These are phyloP conservation scores for Geotria australis DNA, from an alignment of 2,797 vertebrate genomes.

Conservation along the genomic window DNA sequence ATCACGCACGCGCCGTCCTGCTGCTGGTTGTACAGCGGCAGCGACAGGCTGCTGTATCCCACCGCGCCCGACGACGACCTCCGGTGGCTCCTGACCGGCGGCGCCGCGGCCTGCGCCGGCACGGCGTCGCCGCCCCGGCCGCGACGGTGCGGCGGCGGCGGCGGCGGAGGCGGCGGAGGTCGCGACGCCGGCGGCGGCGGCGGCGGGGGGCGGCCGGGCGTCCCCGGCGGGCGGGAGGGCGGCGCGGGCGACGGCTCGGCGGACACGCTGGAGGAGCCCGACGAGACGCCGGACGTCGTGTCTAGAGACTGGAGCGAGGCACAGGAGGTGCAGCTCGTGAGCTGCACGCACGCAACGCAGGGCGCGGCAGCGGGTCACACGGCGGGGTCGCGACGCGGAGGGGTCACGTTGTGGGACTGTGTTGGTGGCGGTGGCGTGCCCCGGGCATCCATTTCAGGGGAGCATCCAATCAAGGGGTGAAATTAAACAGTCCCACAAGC, in stretches of 20 bases:
- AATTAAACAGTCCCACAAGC: too few species aligned
- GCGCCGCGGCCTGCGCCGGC: not conserved
- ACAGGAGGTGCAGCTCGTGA: conserved; percentile 32
- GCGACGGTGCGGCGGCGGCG: conserved; percentile 2
- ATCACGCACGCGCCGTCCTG: conserved; percentile 46
- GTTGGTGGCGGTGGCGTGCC: too few species aligned
- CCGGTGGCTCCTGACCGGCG: not conserved
- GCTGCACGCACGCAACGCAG: conserved; percentile 9
- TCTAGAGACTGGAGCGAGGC: conserved; percentile 29
- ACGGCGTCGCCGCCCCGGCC: not conserved
- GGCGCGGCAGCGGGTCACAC: not conserved
- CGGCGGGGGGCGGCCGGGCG: conserved; percentile 6
- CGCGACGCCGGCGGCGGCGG: conserved; percentile 9
- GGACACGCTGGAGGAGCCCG: conserved; percentile 5
- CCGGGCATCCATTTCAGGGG: too few species aligned
- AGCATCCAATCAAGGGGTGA: too few species aligned
- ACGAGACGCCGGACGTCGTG: conserved; percentile 17
- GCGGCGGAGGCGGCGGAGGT: conserved; percentile 4
- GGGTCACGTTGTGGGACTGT: too few species aligned
- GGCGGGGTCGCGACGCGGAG: too few species aligned
- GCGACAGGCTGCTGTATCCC: not conserved
- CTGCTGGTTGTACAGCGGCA: conserved; percentile 43
- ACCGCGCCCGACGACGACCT: not conserved
- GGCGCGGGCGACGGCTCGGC: conserved; percentile 9
- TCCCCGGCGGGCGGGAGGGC: conserved; percentile 15